Conservation (phyloP, 2,113 vertebrate species). For the Mustela lutreola region DNA sequence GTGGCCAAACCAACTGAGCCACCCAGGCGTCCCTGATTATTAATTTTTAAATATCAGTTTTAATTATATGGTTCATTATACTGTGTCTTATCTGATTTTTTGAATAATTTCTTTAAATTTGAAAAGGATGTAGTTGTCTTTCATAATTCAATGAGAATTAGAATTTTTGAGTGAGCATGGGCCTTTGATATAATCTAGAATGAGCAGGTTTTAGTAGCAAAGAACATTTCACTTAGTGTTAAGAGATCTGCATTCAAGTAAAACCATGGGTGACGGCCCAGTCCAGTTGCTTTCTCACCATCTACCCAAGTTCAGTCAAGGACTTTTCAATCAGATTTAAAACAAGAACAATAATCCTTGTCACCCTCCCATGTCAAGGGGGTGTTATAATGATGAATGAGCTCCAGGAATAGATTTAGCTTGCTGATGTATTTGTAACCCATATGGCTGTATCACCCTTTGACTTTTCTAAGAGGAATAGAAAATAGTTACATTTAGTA, state of each 20-base stretch:
- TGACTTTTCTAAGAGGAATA: slow-evolving; percentile 77
- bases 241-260: slow-evolving; percentile 26
- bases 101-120: neutral
- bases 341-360: slow-evolving; percentile 78
- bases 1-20: no score
- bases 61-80: slow-evolving; percentile 22
- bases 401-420: slow-evolving; percentile 68
- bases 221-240: neutral
- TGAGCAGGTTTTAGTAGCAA: neutral
- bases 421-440: slow-evolving; percentile 74
- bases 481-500: slow-evolving; percentile 78
- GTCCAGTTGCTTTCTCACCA: slow-evolving; percentile 34
- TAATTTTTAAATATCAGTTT: slow-evolving; percentile 36
- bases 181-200: neutral
- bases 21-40: no score
- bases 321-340: slow-evolving; percentile 68
- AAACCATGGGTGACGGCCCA: neutral
- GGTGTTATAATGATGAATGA: slow-evolving; percentile 79
- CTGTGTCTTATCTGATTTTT: neutral
- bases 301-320: slow-evolving; percentile 40
- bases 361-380: slow-evolving; percentile 64
- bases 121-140: neutral
- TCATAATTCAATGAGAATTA: neutral
- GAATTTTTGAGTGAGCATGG: neutral
- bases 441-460: slow-evolving; percentile 78